Conservation (phyloP, 2,888 invertebrate species). For the Lycophotia porphyrea region DNA sequence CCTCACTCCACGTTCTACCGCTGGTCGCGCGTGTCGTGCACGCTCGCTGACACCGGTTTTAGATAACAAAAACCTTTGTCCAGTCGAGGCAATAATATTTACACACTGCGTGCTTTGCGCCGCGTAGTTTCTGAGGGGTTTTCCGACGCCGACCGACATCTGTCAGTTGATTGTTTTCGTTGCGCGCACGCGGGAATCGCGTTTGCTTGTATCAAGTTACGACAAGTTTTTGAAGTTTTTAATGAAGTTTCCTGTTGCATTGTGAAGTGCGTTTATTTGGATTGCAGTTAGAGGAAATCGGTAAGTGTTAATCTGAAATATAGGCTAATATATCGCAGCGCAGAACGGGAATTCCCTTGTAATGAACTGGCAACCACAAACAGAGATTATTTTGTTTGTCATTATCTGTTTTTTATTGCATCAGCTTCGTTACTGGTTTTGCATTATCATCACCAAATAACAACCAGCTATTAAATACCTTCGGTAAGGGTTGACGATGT, state of each 20-base stretch:
- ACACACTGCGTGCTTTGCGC: slow-evolving; percentile 82
- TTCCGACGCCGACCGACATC: slow-evolving; percentile 86
- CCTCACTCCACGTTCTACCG: slow-evolving; percentile 88
- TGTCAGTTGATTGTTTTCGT: slow-evolving; percentile 86
- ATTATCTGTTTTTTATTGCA: slow-evolving; percentile 56
- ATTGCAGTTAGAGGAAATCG: slow-evolving; percentile 84
- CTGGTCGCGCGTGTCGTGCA: slow-evolving; percentile 85
- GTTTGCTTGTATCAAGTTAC: slow-evolving; percentile 83
- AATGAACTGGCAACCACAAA: slow-evolving; percentile 37
- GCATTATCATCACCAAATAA: slow-evolving; percentile 34
- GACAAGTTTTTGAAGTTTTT: slow-evolving; percentile 83
- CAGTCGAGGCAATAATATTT: slow-evolving; percentile 89
- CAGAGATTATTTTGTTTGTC: slow-evolving; percentile 46
- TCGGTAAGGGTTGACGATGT: not conserved
- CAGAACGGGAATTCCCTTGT: slow-evolving; percentile 50
- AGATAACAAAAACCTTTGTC: slow-evolving; percentile 90
- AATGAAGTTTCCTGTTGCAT: slow-evolving; percentile 74
- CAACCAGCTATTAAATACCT: slow-evolving; percentile 4
- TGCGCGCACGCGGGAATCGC: slow-evolving; percentile 86
- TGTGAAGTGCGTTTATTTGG: slow-evolving; percentile 82
- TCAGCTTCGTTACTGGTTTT: slow-evolving; percentile 51
- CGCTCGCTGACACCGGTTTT: slow-evolving; percentile 86
- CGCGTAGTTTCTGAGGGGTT: slow-evolving; percentile 88
- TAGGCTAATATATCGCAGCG: slow-evolving; percentile 21
- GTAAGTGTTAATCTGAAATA: slow-evolving; percentile 74